Evolutionary conservation across 2,113 vertebrate species (phyloP), one percentile per base, ranked within the genome.

Genomic region (Narcine bancroftii): DNA sequence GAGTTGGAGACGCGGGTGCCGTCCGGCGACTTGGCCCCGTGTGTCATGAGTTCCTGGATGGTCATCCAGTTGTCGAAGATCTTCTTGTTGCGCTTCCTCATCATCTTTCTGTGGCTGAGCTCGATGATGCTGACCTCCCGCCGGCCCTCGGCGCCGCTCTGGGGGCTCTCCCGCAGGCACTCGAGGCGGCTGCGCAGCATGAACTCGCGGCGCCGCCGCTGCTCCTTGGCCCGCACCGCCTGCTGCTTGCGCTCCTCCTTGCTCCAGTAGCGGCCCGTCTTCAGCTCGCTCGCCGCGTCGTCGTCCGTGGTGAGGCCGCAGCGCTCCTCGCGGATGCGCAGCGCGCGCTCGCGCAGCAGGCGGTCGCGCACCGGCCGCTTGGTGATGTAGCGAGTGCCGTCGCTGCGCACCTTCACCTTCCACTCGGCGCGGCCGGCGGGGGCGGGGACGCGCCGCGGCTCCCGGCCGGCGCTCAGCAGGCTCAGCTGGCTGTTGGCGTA

Each of bases 31-130:
- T 97, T 99, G 92, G 97, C 97, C 92, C 98, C 98, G 0, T 99
- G 98, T 93, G 97, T 99, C 98, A 99, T 99, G 94, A 99, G 96
- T 96, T 99, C 98, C 96, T 99, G 98, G 94, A 99, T 99, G 93
- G 98, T 99, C 98, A 99, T 99, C 98, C 98, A 99, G 96, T 98
- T 99, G 95, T 99, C 98, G 94, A 99, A 96, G 93, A 99, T 99
- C 95, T 99, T 99, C 96, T 98, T 99, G 96, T 99, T 99, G 77
- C 98, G 96, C 93, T 98, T 99, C 94, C 98, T 99, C 98, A 99
- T 97, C 98, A 99, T 99, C 96, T 99, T 99, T 95, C 97, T 98
- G 95, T 99, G 98, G 94, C 98, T 99, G 79, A 99, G 97, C 96
- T 99, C 97, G 45, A 99, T 96, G 92, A 99, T 99, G 95, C 95